phyloP scores from a whole-genome alignment of 2,113 vertebrate genomes.

The Brachirus orientalis region DNA sequence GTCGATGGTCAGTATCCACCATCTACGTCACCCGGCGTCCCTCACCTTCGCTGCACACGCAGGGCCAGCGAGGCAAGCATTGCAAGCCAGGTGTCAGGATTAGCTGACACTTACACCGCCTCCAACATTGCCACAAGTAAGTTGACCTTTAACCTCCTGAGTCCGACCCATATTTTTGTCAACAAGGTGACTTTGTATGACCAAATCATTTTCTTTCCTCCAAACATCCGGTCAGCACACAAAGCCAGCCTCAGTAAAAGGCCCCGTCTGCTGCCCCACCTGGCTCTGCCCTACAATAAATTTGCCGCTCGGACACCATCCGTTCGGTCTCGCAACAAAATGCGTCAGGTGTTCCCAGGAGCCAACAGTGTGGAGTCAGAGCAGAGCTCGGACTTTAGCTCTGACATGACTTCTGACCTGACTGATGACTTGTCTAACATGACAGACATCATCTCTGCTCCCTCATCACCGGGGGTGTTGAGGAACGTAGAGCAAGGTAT shows the following conservation, averaged over 20 bases:
- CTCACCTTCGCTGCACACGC: conserved; percentile 82
- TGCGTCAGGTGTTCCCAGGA: conserved; percentile 61
- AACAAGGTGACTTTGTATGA: conserved; percentile 33
- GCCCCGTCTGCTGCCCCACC: conserved; percentile 87
- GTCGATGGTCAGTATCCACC: conserved; percentile 77
- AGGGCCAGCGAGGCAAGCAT: conserved; percentile 95
- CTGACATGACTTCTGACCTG: conserved; percentile 61
- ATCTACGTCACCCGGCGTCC: conserved; percentile 83
- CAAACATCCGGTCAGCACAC: too few species aligned
- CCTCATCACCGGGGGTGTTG: conserved; percentile 75
- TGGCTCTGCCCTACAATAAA: conserved; percentile 85
- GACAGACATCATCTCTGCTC: conserved; percentile 61
- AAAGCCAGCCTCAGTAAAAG: conserved; percentile 82
- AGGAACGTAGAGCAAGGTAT: conserved; percentile 90
- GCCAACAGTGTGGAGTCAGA: conserved; percentile 70
- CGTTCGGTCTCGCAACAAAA: conserved; percentile 69
- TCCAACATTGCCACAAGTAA: conserved; percentile 96
- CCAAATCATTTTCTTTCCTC: conserved; percentile 58
- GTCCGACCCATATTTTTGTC: conserved; percentile 36
- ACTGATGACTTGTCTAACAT: conserved; percentile 51
- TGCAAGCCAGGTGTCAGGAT: conserved; percentile 94
- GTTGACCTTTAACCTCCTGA: conserved; percentile 54
- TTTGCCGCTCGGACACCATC: conserved; percentile 74
- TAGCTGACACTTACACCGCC: conserved; percentile 92
- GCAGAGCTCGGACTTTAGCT: conserved; percentile 58